Conservation (phyloP, 2,888 invertebrate genomes). For the Gasteruption jaculator region DNA sequence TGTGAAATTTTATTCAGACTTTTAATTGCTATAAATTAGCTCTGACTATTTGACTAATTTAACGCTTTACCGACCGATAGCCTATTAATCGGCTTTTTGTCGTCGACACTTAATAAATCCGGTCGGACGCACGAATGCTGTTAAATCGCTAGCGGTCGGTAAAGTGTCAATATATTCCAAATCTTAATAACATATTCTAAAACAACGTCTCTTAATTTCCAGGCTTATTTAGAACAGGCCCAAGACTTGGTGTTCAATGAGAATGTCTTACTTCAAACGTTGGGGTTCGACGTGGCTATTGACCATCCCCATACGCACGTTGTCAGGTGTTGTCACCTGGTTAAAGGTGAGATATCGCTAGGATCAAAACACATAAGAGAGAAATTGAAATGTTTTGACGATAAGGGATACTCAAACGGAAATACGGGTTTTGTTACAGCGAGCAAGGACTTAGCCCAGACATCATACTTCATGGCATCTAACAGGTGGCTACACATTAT, state of each 20-base stretch:
- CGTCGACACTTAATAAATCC: too few relatives aligned
- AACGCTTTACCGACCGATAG: too few relatives aligned
- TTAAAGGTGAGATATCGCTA: constrained; percentile 71
- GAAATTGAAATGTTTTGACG: background rate
- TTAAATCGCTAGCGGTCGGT: too few relatives aligned
- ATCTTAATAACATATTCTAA: background rate
- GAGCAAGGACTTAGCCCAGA: constrained; percentile 94
- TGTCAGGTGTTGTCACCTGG: constrained; percentile 92
- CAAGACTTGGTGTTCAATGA: constrained; percentile 96
- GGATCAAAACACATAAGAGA: too few relatives aligned
- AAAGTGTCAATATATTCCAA: too few relatives aligned
- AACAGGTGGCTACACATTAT: constrained; percentile 67
- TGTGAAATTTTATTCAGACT: too few relatives aligned
- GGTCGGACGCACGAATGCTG: too few relatives aligned
- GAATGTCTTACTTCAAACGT: constrained; percentile 92
- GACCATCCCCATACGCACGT: constrained; percentile 98
- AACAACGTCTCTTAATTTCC: constrained; percentile 32
- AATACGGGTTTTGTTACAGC: constrained; percentile 56
- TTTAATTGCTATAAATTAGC: too few relatives aligned
- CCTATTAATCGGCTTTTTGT: too few relatives aligned
- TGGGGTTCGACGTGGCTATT: constrained; percentile 97
- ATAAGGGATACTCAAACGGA: constrained; percentile 1
- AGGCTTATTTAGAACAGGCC: constrained; percentile 69
- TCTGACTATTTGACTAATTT: too few relatives aligned
- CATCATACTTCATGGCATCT: constrained; percentile 98